Evolutionary conservation across 2,888 invertebrate genomes (phyloP), one percentile per base, ranked within the genome.

Genomic region (Shargacucullia verbasci): DNA sequence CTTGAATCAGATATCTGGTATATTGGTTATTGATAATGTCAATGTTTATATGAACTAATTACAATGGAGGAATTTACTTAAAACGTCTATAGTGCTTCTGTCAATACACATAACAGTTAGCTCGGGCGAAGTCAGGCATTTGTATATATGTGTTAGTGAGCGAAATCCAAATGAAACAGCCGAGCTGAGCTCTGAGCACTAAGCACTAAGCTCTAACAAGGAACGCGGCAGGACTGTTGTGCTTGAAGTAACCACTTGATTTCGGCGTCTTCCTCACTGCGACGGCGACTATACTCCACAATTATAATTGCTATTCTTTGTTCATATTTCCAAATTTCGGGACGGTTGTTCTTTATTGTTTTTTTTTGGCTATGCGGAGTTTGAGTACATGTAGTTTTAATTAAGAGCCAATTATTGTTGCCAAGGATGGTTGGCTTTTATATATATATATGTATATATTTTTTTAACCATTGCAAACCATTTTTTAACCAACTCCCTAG

Each of bases 181-280:
- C n/a, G 29, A 27, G 41, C 25, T 29, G 13, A 27, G 38, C 20
- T 3, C 20, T 20, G 20, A 20, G 20, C 20, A 20, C 20, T 50
- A 27, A 20, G 20, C 20, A 20, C 20, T 50, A 27, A 35, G 33
- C 12, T 8, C 79, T 82, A 79, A 83, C 82, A 79, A 80, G 74
- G 66, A 70, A 13, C 10, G n/a, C 15, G n/a, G 33, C 29, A 41
- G 27, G 4, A 50, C 37, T 10, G 25, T 14, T 70, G 74, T 74
- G 67, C 69, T 60, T 73, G 64, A 65, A 78, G 78, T 63, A 77
- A 74, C 78, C 79, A 79, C 81, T 80, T 82, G 80, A 79, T 82
- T 80, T 79, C 61, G 48, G 61, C 73, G 69, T 62, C 73, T 79
- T 75, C 71, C 72, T 68, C 62, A 72, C 76, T 76, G 60, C 63